phyloP scores from a whole-genome alignment of 2,113 vertebrate genomes.

The Sylvia atricapilla region DNA sequence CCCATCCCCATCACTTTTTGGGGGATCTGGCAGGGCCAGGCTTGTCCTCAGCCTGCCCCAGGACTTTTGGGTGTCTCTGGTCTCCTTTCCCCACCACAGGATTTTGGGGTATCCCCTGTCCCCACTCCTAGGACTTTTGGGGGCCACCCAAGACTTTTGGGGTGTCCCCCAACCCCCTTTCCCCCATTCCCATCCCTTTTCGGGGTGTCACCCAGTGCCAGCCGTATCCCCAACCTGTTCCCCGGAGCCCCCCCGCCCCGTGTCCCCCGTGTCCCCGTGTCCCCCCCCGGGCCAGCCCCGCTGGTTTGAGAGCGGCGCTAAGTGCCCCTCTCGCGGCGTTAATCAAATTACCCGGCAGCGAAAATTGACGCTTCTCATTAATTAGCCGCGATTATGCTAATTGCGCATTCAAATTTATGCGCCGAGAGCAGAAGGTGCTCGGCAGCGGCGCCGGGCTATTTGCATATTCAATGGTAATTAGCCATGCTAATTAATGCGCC shows the following conservation, averaged over 20 bases:
- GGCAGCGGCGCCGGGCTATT: constrained; percentile 92
- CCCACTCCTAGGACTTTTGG: too few relatives aligned
- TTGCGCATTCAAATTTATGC: constrained; percentile 98
- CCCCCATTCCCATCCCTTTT: too few relatives aligned
- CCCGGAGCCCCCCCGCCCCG: not conserved
- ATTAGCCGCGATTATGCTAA: constrained; percentile 85
- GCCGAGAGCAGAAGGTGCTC: constrained; percentile 94
- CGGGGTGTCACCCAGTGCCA: not conserved
- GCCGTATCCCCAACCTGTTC: not conserved
- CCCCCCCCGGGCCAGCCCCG: not conserved
- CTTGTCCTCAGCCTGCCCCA: too few relatives aligned
- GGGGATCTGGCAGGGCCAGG: too few relatives aligned
- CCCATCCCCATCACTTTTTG: too few relatives aligned
- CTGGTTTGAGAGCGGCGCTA: not conserved
- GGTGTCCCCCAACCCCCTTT: not conserved
- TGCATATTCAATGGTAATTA: constrained; percentile 98
- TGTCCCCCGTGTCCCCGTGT: not conserved
- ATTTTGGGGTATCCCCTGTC: too few relatives aligned
- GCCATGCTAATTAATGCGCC: constrained; percentile 94
- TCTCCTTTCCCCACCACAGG: too few relatives aligned
- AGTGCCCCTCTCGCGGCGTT: not conserved
- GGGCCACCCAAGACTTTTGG: not conserved
- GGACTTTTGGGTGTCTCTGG: too few relatives aligned
- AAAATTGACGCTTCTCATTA: not conserved
- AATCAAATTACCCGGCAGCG: not conserved